A percentile compares a stretch with the other conserved stretches of the same genome.
These are phyloP conservation scores for Diprion similis DNA, from an alignment of 1,140 invertebrate genomes.

Conservation along the genomic window DNA sequence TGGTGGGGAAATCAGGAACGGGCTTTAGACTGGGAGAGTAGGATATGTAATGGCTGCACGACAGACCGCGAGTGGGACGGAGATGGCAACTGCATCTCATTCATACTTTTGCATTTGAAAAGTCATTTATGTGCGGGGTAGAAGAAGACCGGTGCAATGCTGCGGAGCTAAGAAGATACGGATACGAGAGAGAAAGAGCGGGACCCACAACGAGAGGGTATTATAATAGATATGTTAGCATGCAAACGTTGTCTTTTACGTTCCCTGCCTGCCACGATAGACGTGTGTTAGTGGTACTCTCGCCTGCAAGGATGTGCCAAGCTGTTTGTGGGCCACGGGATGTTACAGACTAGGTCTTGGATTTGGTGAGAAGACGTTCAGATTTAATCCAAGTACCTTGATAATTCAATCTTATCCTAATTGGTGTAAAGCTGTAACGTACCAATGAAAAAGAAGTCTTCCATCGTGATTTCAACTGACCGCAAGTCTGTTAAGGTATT, in stretches of 20 bases:
- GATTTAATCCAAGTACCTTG: too few species aligned
- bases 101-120: slow-evolving; percentile 53
- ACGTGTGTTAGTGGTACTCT: neutral
- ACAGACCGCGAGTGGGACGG: neutral
- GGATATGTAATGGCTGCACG: neutral
- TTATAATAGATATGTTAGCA: slow-evolving; percentile 55
- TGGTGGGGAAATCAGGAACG: too few species aligned
- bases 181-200: slow-evolving; percentile 30
- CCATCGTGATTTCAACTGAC: too few species aligned
- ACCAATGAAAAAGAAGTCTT: too few species aligned
- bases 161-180: slow-evolving; percentile 20
- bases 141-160: slow-evolving; percentile 18
- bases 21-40: neutral
- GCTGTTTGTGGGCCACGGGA: neutral
- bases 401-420: too few species aligned
- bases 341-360: neutral
- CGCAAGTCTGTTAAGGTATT: too few species aligned
- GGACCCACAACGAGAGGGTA: slow-evolving; percentile 30
- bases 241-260: slow-evolving; percentile 48
- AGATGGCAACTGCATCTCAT: slow-evolving; percentile 38
- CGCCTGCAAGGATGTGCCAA: neutral
- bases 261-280: neutral
- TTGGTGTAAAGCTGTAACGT: too few species aligned
- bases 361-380: neutral
- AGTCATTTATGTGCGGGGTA: slow-evolving; percentile 49